A percentile compares a stretch with the other conserved stretches of the same genome.
These are phyloP conservation scores for Muricea muricata DNA, from an alignment of 92 coral and sea anemone genomes.

Conservation along the genomic window DNA sequence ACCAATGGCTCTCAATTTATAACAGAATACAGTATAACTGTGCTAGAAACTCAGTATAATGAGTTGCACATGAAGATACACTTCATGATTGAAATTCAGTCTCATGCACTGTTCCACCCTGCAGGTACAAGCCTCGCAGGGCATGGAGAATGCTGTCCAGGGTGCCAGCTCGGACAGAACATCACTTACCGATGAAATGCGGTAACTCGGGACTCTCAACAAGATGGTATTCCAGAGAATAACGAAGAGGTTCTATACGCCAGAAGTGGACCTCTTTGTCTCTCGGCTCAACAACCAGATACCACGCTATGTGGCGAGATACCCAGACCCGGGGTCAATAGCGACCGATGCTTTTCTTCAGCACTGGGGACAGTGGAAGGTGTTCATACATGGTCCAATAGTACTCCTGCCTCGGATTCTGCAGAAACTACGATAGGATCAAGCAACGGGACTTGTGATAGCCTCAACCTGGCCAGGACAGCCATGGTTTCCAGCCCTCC, in stretches of 20 bases:
- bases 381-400: conserved; percentile 30
- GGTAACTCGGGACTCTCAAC: neutral
- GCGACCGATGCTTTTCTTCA: conserved; percentile 37
- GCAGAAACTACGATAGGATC: conserved; percentile 51
- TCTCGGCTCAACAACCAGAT: conserved; percentile 26
- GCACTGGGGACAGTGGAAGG: conserved; percentile 33
- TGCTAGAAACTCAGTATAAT: too few relatives aligned
- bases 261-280: conserved; percentile 31
- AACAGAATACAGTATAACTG: too few relatives aligned
- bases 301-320: conserved; percentile 32
- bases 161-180: too few relatives aligned
- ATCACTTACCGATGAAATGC: too few relatives aligned
- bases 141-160: too few relatives aligned
- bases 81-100: too few relatives aligned
- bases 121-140: too few relatives aligned
- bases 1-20: neutral
- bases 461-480: too few relatives aligned
- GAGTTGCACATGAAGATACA: too few relatives aligned
- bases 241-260: neutral
- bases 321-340: conserved; percentile 49
- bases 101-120: too few relatives aligned
- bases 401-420: conserved; percentile 34
- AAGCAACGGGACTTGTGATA: conserved; percentile 36
- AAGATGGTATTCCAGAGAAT: too few relatives aligned
- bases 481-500: too few relatives aligned